These are phyloP conservation scores for Sebastes cheni DNA, from an alignment of 2,797 vertebrate genomes.

Conservation along the genomic window DNA sequence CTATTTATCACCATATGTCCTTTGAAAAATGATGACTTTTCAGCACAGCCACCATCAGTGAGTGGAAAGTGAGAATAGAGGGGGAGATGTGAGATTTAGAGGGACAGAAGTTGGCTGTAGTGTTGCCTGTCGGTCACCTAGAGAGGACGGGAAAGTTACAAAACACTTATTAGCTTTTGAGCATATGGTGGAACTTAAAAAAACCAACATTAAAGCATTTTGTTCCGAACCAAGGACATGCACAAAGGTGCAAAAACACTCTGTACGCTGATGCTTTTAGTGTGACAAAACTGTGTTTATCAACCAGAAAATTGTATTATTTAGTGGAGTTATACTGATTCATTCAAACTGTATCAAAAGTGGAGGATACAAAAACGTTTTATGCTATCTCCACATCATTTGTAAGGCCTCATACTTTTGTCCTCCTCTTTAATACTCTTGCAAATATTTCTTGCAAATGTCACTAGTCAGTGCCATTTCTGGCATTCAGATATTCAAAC, in stretches of 20 bases:
- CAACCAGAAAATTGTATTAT: neutral
- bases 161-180: constrained; percentile 11
- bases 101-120: neutral
- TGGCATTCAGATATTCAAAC: neutral
- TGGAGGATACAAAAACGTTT: neutral
- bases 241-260: neutral
- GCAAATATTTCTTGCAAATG: neutral
- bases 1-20: neutral
- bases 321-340: neutral
- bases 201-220: constrained; percentile 7
- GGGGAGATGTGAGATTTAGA: neutral
- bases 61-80: neutral
- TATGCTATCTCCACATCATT: fast-evolving
- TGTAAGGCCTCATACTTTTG: neutral
- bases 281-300: neutral
- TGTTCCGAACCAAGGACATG: constrained; percentile 9
- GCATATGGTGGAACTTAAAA: neutral
- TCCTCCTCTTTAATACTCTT: neutral
- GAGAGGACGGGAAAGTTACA: neutral
- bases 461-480: neutral
- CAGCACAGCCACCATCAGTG: too few species aligned
- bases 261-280: constrained; percentile 1
- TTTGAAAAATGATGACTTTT: neutral
- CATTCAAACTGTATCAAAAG: neutral
- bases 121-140: neutral